Evolutionary conservation across 2,888 invertebrate genomes (phyloP).

Genomic region (Rotaria sp.): DNA sequence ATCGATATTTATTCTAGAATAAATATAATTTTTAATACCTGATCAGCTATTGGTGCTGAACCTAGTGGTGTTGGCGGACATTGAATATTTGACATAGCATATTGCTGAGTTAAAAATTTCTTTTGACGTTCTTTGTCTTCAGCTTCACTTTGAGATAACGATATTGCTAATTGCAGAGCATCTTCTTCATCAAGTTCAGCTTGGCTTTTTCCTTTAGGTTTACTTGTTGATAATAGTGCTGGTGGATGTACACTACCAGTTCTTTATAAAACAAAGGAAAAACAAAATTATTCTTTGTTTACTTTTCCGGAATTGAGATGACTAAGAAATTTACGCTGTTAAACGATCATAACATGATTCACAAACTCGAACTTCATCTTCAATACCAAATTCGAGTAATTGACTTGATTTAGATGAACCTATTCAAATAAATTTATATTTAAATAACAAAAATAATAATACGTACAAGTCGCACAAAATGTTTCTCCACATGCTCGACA

Average conservation of each 20-base stretch:
- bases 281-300: neutral
- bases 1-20: neutral
- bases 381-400: neutral
- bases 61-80: neutral
- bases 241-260: neutral
- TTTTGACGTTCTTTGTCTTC: slow-evolving; percentile 74
- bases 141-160: slow-evolving; percentile 92
- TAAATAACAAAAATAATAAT: neutral
- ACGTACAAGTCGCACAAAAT: neutral
- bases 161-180: slow-evolving; percentile 77
- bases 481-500: slow-evolving; percentile 23
- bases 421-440: neutral
- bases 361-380: slow-evolving; percentile 11
- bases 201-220: slow-evolving; percentile 48
- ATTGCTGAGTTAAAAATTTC: slow-evolving; percentile 31
- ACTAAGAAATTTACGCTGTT: neutral
- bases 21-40: neutral
- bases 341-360: neutral
- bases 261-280: neutral
- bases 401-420: slow-evolving; percentile 16
- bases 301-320: no score
- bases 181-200: slow-evolving; percentile 72
- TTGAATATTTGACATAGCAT: neutral
- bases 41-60: neutral
- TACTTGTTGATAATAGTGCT: neutral